These are phyloP conservation scores for Raphicerus campestris DNA, from an alignment of 2,113 vertebrate species.

Conservation along the genomic window DNA sequence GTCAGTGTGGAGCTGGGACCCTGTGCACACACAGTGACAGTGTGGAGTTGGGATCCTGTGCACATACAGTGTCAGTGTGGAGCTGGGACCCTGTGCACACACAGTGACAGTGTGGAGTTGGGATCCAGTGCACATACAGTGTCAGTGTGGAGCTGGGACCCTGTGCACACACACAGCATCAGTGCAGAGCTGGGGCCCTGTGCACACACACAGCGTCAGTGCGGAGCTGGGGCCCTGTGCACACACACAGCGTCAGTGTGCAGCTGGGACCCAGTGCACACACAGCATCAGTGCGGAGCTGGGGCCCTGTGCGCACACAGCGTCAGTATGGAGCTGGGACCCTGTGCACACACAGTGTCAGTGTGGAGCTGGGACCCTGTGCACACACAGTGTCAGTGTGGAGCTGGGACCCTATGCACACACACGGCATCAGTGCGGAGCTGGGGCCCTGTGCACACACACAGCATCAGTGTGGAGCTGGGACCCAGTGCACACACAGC, in stretches of 20 bases:
- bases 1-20: accelerated
- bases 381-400: too few relatives aligned
- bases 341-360: too few relatives aligned
- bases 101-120: accelerated
- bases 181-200: accelerated
- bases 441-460: too few relatives aligned
- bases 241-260: accelerated
- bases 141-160: accelerated
- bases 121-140: too few relatives aligned
- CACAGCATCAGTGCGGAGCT: accelerated
- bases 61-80: accelerated
- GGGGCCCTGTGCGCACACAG: too few relatives aligned
- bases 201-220: accelerated
- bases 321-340: accelerated
- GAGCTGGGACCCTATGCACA: too few relatives aligned
- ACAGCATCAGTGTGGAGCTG: accelerated
- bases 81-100: too few relatives aligned
- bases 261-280: too few relatives aligned
- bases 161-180: too few relatives aligned
- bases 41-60: too few relatives aligned
- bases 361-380: accelerated
- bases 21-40: too few relatives aligned
- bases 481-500: too few relatives aligned
- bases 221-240: accelerated
- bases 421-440: accelerated